These are phyloP conservation scores for Pangasius larnaudii DNA, from an alignment of 2,797 vertebrate genomes.

Conservation along the genomic window DNA sequence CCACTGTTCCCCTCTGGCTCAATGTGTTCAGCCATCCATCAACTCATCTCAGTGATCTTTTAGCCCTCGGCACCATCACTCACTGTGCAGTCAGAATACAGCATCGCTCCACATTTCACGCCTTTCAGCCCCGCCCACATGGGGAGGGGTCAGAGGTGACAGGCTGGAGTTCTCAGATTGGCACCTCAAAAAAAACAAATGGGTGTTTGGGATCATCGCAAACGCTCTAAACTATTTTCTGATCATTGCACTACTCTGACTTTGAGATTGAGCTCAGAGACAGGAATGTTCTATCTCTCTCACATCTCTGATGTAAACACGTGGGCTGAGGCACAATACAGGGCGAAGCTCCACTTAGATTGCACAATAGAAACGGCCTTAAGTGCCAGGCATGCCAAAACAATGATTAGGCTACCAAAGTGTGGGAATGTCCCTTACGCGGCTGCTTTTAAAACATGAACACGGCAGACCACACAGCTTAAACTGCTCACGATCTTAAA, in stretches of 20 bases:
- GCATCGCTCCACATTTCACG: constrained; percentile 50
- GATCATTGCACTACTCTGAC: neutral
- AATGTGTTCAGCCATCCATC: constrained; percentile 60
- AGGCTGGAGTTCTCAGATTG: neutral
- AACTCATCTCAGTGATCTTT: constrained; percentile 56
- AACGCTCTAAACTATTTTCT: neutral
- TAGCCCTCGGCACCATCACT: constrained; percentile 60
- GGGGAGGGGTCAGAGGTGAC: constrained; percentile 23
- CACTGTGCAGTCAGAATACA: constrained; percentile 64
- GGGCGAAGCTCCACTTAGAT: constrained; percentile 47
- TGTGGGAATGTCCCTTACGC: constrained; percentile 30
- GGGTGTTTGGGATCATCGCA: neutral
- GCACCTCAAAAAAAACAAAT: neutral
- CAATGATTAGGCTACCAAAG: constrained; percentile 35
- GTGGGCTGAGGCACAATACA: constrained; percentile 11
- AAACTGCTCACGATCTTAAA: constrained; percentile 32
- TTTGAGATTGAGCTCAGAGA: neutral
- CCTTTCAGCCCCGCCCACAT: constrained; percentile 38
- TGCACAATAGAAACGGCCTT: constrained; percentile 37
- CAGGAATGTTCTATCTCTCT: neutral
- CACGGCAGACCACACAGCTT: constrained; percentile 29
- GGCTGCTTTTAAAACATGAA: constrained; percentile 15
- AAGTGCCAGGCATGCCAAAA: constrained; percentile 34
- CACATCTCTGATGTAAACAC: constrained; percentile 29
- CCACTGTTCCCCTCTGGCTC: constrained; percentile 59